Percentiles rank a stretch among this genome's conserved stretches.
phyloP scores from a whole-genome alignment of 2,113 vertebrate genomes.

The Globicephala melas region DNA sequence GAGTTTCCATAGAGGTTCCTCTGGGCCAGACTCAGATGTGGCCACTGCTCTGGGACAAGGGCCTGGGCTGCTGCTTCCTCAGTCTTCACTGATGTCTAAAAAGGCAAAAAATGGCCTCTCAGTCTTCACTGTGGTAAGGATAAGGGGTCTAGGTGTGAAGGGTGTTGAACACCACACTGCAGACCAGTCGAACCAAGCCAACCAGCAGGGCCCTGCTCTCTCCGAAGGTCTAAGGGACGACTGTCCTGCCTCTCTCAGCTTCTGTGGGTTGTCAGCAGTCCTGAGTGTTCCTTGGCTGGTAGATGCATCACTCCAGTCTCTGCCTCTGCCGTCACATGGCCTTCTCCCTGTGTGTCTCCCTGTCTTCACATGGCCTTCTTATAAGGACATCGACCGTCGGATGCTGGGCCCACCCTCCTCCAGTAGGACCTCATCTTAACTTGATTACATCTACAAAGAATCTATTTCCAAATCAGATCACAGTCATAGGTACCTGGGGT shows the following conservation, averaged over 20 bases:
- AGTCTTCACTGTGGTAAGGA: neutral
- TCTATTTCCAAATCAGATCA: neutral
- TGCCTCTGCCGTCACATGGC: neutral
- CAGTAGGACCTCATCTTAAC: neutral
- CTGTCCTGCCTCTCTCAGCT: neutral
- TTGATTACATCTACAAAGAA: neutral
- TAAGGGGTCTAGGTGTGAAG: neutral
- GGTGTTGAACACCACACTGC: neutral
- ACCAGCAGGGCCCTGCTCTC: neutral
- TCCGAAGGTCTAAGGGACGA: neutral
- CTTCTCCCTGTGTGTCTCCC: neutral
- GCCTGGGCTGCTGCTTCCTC: neutral
- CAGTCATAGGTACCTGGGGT: neutral
- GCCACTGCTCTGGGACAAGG: neutral
- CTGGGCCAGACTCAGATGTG: neutral
- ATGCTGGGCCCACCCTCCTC: neutral
- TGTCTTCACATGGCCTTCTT: neutral
- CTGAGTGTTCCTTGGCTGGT: rapidly evolving
- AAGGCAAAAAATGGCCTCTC: neutral
- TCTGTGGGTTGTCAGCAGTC: neutral
- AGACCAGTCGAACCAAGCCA: neutral
- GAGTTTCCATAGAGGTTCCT: neutral
- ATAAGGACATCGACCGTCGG: neutral
- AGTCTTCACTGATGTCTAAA: constrained; percentile 45
- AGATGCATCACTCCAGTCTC: neutral